These are phyloP conservation scores for Montipora cactus DNA, from an alignment of 64 coral and sea anemone genomes.

Conservation along the genomic window DNA sequence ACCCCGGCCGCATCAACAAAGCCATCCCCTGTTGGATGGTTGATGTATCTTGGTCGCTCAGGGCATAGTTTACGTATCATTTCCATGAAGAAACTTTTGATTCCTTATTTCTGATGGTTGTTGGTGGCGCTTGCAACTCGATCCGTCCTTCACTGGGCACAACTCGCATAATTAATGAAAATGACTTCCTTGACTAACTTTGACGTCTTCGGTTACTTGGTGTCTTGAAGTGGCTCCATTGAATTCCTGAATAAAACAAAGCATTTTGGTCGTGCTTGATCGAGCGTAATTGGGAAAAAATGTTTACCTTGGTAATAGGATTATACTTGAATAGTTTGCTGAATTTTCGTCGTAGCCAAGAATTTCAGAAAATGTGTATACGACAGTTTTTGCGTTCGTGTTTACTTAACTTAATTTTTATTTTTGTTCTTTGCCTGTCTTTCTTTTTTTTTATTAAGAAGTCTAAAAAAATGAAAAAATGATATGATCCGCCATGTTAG, in stretches of 20 bases:
- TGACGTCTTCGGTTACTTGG: neutral
- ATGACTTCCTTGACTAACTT: neutral
- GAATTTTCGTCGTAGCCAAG: too few relatives aligned
- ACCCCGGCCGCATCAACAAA: neutral
- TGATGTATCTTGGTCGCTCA: neutral
- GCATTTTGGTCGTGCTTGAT: neutral
- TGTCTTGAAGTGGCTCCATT: neutral
- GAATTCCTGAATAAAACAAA: neutral
- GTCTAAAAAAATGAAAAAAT: neutral
- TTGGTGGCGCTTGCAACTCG: neutral
- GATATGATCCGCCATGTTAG: neutral
- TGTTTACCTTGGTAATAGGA: too few relatives aligned
- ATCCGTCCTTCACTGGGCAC: neutral
- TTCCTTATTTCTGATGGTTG: neutral
- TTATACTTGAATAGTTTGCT: too few relatives aligned
- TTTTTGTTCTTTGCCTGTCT: neutral
- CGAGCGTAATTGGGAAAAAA: neutral
- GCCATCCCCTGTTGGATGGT: conserved; percentile 2
- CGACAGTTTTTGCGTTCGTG: neutral
- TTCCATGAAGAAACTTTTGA: conserved; percentile 8
- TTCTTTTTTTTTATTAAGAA: too few relatives aligned
- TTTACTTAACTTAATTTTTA: neutral
- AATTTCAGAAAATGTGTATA: too few relatives aligned
- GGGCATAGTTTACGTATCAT: conserved; percentile 29
- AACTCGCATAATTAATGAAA: conserved; percentile 14